Conservation (phyloP, 2,797 vertebrate genomes). For the Darevskia nairensis region DNA sequence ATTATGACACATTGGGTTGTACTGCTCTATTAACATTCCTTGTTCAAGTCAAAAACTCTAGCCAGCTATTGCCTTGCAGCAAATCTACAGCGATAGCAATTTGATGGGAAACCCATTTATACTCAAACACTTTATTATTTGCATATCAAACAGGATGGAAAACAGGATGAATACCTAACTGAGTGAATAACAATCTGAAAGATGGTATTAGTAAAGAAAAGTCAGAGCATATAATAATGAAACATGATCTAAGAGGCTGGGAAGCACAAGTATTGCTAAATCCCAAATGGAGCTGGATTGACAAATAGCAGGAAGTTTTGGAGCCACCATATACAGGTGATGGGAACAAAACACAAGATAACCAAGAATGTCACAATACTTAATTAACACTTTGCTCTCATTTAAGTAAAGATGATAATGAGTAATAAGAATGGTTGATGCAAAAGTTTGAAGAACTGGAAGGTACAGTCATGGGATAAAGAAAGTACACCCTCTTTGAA, state of each 20-base stretch:
- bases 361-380: conserved; percentile 29
- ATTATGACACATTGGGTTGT: not conserved
- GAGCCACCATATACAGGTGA: not conserved
- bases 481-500: too few relatives aligned
- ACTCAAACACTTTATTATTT: not conserved
- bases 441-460: conserved; percentile 30
- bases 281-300: not conserved
- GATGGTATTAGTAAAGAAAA: not conserved
- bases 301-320: not conserved
- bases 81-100: not conserved
- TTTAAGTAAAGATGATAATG: conserved; percentile 1
- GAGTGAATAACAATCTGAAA: not conserved
- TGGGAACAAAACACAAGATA: conserved; percentile 4
- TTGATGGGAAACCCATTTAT: not conserved
- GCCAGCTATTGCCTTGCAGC: not conserved
- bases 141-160: not conserved
- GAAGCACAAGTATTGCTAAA: conserved; percentile 1
- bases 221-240: not conserved
- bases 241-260: not conserved
- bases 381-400: conserved; percentile 22
- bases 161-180: not conserved
- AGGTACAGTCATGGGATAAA: not conserved
- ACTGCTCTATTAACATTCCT: not conserved
- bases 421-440: not conserved
- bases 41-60: not conserved